Base-by-base conservation (phyloP, 2,888 invertebrate species). In the Ophion ellenae region DNA sequence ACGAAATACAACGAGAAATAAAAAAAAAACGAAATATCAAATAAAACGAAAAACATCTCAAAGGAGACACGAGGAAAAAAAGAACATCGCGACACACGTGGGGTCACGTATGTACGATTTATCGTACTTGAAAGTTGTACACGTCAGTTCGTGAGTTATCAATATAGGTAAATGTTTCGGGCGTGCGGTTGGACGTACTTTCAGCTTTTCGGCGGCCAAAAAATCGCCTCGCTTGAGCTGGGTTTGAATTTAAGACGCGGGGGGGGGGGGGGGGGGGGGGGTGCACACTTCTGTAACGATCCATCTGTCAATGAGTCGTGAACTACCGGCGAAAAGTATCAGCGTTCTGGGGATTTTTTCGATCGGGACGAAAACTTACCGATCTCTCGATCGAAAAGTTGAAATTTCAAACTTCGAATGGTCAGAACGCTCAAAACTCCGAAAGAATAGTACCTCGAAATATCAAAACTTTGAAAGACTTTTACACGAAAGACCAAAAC, bases 41-140 rank as follows among this genome's bases (percentile, higher is more conserved):
- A 81, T 61, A 69, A 74, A 64, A 63, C 53, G 45, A 73, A 81
- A 74, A 70, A 82, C 69, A 47, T 57, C 45, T 76, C 53, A 61
- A 75, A 75, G 81, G 75, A 81, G 69, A 70, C 61, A 69, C 63
- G 75, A 75, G 82, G 79, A 80, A 82, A 85, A 82, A 80, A 79
- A 76, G 69, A 64, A 74, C 53, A 76, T 32, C 59, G 75, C 67
- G 28, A 57, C 61, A 84, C 70, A 73, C 85, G 80, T 83, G 83
- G 83, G 83, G 78, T 81, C 86, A 86, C 83, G 83, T 83, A 81
- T 83, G 14, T 75, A 83, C 86, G 69, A 86, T 86, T 86, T 83
- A 86, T 86, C 80, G 80, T 74, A 47, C 75, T 76, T 69, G 47
- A 57, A 63, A 73, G 59, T 82, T 85, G 57, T 76, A 53, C 76